Conservation (phyloP, 2,113 vertebrate genomes). For the Varanus salvator region DNA sequence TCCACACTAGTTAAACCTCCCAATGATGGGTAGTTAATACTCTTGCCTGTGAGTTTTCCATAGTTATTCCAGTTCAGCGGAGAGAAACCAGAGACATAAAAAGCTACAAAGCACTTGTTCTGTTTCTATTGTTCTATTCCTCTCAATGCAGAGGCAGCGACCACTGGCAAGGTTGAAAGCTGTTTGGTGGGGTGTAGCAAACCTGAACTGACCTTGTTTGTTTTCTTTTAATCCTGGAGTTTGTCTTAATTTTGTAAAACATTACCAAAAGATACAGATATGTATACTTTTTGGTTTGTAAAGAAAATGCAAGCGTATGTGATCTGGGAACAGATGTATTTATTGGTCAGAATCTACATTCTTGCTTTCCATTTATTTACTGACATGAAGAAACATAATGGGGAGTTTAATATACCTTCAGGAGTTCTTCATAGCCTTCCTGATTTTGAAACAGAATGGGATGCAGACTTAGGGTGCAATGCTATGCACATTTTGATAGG, state of each 20-base stretch:
- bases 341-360: constrained; percentile 67
- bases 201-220: too few species aligned
- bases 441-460: too few species aligned
- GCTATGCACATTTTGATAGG: too few species aligned
- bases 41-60: neutral
- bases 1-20: neutral
- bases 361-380: constrained; percentile 58
- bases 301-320: constrained; percentile 72
- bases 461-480: too few species aligned
- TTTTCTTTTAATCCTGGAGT: neutral
- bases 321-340: constrained; percentile 79
- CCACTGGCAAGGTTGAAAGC: neutral
- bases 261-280: constrained; percentile 41
- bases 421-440: too few species aligned
- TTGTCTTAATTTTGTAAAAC: constrained; percentile 24
- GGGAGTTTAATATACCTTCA: neutral
- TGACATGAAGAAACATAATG: constrained; percentile 39
- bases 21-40: too few species aligned
- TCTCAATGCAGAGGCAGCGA: neutral
- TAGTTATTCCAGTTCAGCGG: neutral
- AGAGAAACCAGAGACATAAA: neutral
- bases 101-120: neutral
- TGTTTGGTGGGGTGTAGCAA: neutral
- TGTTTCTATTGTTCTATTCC: neutral
- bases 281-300: constrained; percentile 58